These are phyloP conservation scores for Pseudorasbora parva DNA, from an alignment of 2,113 vertebrate genomes.

Conservation along the genomic window DNA sequence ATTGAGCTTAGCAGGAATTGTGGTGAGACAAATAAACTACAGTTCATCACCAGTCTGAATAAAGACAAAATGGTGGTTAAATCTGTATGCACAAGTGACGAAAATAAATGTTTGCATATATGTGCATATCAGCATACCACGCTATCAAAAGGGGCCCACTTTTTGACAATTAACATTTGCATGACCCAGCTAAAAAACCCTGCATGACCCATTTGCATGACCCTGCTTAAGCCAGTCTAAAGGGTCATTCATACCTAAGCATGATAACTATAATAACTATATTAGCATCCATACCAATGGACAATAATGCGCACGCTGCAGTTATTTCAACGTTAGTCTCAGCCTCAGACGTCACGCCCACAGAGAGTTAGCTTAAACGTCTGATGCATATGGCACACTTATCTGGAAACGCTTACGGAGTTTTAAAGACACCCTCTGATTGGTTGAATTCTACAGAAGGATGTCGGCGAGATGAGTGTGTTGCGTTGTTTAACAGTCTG, in stretches of 20 bases:
- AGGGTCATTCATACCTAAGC: neutral
- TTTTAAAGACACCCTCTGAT: too few species aligned
- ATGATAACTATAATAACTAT: neutral
- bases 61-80: neutral
- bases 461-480: too few species aligned
- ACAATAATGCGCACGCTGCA: neutral
- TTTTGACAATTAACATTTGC: neutral
- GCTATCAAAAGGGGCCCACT: neutral
- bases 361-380: too few species aligned
- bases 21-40: slow-evolving; percentile 4
- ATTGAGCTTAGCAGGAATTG: slow-evolving; percentile 25
- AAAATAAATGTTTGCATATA: neutral
- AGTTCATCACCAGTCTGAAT: slow-evolving; percentile 14
- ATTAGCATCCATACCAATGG: neutral
- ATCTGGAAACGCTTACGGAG: too few species aligned
- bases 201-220: neutral
- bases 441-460: too few species aligned
- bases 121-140: neutral
- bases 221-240: neutral
- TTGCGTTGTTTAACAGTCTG: too few species aligned
- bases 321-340: neutral
- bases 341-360: too few species aligned
- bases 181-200: neutral
- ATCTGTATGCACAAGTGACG: neutral
- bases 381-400: too few species aligned